Evolutionary conservation across 1,140 invertebrate species (phyloP).

Genomic region (Aphelinus certus): DNA sequence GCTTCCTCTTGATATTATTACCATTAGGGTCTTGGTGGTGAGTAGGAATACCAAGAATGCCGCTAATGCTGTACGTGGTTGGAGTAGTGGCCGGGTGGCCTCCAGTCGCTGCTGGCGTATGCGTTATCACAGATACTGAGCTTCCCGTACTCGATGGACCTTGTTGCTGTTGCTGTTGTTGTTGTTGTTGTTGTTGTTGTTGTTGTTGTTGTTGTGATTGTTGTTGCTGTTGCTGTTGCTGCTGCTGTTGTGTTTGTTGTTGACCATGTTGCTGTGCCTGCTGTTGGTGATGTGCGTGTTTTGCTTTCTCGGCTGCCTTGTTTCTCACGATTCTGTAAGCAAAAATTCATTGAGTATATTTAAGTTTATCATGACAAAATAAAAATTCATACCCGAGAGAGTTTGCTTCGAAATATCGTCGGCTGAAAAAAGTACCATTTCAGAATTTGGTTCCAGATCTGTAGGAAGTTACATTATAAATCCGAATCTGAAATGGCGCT

Average conservation of each 20-base stretch:
- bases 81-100: conserved; percentile 63
- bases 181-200: conserved; percentile 74
- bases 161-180: conserved; percentile 60
- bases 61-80: conserved; percentile 90
- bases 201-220: conserved; percentile 66
- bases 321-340: conserved; percentile 89
- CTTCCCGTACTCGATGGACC: conserved; percentile 61
- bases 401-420: no score
- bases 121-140: conserved; percentile 73
- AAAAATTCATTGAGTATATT: background rate
- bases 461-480: no score
- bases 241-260: conserved; percentile 64
- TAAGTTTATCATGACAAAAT: no score
- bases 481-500: no score
- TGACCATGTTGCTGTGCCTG: conserved; percentile 67
- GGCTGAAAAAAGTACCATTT: no score
- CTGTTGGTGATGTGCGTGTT: conserved; percentile 85
- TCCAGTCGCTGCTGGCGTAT: conserved; percentile 71
- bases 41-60: conserved; percentile 86
- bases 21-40: conserved; percentile 79
- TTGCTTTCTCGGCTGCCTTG: conserved; percentile 95
- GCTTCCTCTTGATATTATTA: conserved; percentile 77
- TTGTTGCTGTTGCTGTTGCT: conserved; percentile 56
- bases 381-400: no score
- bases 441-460: no score